Evolutionary conservation across 2,888 invertebrate species (phyloP).

Genomic region (Drosophila infuscata): DNA sequence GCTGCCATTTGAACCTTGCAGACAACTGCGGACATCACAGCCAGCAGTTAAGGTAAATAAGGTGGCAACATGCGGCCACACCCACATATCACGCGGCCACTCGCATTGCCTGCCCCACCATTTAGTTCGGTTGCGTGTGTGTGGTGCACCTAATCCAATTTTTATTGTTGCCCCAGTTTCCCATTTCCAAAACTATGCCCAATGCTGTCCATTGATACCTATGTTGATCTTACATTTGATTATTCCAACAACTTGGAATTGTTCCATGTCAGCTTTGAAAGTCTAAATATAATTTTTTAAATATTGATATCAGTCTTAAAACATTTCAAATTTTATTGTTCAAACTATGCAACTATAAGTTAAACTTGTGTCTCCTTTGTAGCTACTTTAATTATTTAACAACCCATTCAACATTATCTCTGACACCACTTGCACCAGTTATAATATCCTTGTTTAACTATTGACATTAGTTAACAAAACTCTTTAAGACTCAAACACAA

Average conservation of each 20-base stretch:
- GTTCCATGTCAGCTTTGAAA: background rate
- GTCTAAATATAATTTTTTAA: background rate
- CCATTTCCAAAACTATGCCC: background rate
- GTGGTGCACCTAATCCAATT: background rate
- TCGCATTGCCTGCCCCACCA: slow-evolving; percentile 5
- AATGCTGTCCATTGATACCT: background rate
- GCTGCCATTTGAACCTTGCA: slow-evolving; percentile 44
- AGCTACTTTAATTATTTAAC: too few species aligned
- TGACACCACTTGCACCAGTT: too few species aligned
- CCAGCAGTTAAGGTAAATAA: slow-evolving; percentile 58
- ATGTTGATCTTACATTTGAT: background rate
- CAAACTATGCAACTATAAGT: background rate
- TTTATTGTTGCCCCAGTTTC: background rate
- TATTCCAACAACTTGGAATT: background rate
- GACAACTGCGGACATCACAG: slow-evolving; percentile 27
- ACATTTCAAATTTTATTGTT: background rate
- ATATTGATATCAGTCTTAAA: background rate
- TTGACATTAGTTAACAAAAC: too few species aligned
- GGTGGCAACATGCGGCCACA: slow-evolving; percentile 58
- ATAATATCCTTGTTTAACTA: too few species aligned
- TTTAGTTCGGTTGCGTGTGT: slow-evolving; percentile 6
- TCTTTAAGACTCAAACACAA: too few species aligned
- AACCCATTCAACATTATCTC: too few species aligned
- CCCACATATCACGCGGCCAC: slow-evolving; percentile 11
- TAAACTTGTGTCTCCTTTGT: too few species aligned